These are phyloP conservation scores for Allophyes oxyacanthae DNA, from an alignment of 2,888 invertebrate species.

Conservation along the genomic window DNA sequence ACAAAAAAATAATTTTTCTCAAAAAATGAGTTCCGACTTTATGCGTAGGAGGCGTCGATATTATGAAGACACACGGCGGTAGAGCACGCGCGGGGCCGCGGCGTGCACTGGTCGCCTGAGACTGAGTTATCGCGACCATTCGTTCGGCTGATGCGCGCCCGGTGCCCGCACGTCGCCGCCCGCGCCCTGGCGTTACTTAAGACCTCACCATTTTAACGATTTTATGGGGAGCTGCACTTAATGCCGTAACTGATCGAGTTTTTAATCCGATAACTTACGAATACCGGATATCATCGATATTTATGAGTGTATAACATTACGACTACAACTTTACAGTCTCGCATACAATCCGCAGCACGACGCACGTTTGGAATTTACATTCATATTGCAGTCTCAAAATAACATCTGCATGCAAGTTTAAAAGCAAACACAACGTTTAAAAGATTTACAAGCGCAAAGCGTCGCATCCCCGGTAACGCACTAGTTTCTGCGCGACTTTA, in stretches of 20 bases:
- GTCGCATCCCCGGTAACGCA: constrained; percentile 1
- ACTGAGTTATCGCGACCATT: constrained; percentile 56
- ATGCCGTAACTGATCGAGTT: constrained; percentile 34
- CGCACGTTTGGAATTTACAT: background rate
- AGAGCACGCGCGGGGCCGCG: background rate
- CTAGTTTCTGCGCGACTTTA: constrained; percentile 15
- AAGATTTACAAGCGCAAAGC: constrained; percentile 12
- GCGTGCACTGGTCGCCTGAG: constrained; percentile 14
- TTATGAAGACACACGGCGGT: constrained; percentile 2
- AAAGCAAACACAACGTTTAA: background rate
- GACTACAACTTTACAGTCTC: background rate
- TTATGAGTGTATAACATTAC: background rate
- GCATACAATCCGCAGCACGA: background rate
- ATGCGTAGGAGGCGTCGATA: no score
- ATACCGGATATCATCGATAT: background rate
- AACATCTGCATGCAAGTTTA: background rate
- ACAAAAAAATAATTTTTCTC: no score
- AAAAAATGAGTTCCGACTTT: no score
- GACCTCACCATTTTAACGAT: constrained; percentile 47
- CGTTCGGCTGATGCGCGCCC: constrained; percentile 43
- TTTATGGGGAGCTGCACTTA: constrained; percentile 41
- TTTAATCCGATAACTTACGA: constrained; percentile 6
- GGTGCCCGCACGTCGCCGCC: constrained; percentile 5
- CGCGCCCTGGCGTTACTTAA: constrained; percentile 33
- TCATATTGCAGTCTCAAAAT: background rate